Conservation (phyloP, 2,888 invertebrate species). For the Rambutsinella grinnellia region DNA sequence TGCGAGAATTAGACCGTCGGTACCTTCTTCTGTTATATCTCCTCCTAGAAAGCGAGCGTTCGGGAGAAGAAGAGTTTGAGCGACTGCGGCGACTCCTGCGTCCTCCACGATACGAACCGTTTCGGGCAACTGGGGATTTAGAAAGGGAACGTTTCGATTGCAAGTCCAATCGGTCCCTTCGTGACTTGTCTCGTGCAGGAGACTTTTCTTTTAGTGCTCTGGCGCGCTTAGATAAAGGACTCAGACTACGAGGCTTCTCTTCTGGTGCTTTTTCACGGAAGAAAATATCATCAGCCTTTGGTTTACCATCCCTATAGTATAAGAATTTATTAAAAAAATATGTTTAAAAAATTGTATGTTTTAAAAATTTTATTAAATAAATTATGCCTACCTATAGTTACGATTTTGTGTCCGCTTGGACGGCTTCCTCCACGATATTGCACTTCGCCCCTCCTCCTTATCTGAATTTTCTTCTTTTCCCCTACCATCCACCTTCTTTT, state of each 20-base stretch:
- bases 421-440: conserved; percentile 81
- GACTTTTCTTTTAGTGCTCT: conserved; percentile 25
- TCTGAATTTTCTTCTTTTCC: conserved; percentile 15
- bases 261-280: conserved; percentile 40
- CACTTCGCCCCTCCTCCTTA: conserved; percentile 25
- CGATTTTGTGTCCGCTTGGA: conserved; percentile 83
- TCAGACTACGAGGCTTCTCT: conserved; percentile 26
- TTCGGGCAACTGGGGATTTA: conserved; percentile 40
- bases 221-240: conserved; percentile 22
- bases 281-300: conserved; percentile 50
- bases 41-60: conserved; percentile 35
- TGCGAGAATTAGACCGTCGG: conserved; percentile 31
- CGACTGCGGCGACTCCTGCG: conserved; percentile 40
- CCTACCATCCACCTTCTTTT: conserved; percentile 35
- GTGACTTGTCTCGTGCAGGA: conserved; percentile 31
- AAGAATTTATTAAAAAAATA: background rate
- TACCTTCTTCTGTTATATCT: conserved; percentile 29
- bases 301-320: conserved; percentile 49
- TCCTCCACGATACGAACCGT: conserved; percentile 21
- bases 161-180: conserved; percentile 31
- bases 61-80: conserved; percentile 35
- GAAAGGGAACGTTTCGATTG: too few species aligned
- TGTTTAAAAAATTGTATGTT: background rate
- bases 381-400: conserved; percentile 73
- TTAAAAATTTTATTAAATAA: conserved; percentile 5